phyloP scores from a whole-genome alignment of 2,113 vertebrate genomes.

The Pseudorectes ferrugineus region DNA sequence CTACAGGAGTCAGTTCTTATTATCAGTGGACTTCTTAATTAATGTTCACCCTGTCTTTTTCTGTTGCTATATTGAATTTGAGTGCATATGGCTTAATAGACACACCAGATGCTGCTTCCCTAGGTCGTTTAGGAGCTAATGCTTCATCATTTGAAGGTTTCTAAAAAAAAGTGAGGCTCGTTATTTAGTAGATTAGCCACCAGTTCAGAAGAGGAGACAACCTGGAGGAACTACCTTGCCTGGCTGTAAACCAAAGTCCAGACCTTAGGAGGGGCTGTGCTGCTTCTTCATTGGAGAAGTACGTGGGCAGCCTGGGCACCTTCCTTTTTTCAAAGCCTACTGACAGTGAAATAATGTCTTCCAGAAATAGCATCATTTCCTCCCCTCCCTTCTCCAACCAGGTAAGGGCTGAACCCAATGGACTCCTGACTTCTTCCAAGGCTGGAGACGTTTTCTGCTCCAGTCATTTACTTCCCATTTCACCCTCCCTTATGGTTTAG shows the following conservation, averaged over 20 bases:
- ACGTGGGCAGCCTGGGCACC: background rate
- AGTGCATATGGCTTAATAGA: constrained; percentile 27
- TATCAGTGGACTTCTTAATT: constrained; percentile 29
- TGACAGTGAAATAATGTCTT: background rate
- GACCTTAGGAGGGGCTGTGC: background rate
- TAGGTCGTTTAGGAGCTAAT: constrained; percentile 40
- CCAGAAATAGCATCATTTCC: background rate
- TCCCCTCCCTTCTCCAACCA: background rate
- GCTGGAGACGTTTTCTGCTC: background rate
- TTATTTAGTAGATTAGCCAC: constrained; percentile 4
- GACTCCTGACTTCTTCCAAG: background rate
- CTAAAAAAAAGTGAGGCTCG: background rate
- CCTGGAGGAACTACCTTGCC: background rate
- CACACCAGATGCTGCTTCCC: constrained; percentile 33
- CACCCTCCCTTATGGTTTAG: background rate
- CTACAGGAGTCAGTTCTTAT: background rate
- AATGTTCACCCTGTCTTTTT: constrained; percentile 25
- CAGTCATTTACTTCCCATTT: background rate
- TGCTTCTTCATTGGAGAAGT: background rate
- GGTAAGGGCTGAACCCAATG: background rate
- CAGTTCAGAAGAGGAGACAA: background rate
- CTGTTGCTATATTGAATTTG: constrained; percentile 35
- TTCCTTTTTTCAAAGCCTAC: background rate
- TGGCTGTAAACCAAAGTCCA: background rate
- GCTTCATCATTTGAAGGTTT: constrained; percentile 19